Evolutionary conservation across 2,888 invertebrate species (phyloP).

Genomic region (Steromphala cineraria): DNA sequence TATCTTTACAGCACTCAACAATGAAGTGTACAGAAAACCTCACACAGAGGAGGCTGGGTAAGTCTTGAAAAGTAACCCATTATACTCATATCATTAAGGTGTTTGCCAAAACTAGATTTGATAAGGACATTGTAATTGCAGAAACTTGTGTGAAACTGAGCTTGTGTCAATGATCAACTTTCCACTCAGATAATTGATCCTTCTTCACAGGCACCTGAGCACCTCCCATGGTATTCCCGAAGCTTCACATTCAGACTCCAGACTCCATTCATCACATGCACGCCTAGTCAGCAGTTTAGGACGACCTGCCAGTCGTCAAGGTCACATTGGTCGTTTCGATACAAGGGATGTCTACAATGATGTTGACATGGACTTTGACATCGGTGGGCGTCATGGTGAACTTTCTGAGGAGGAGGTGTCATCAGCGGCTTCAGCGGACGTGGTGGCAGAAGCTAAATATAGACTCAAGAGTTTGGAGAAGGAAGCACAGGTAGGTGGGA

Average conservation of each 20-base stretch:
- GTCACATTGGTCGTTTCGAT: conserved; percentile 29
- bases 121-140: no score
- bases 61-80: conserved; percentile 18
- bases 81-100: no score
- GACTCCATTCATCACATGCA: neutral
- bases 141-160: no score
- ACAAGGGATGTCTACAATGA: conserved; percentile 53
- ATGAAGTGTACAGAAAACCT: conserved; percentile 71
- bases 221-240: neutral
- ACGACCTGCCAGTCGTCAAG: neutral
- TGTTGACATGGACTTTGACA: conserved; percentile 53
- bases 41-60: conserved; percentile 51
- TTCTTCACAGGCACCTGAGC: neutral
- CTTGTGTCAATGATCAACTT: no score
- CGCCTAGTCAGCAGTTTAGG: neutral
- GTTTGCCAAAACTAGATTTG: no score
- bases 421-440: conserved; percentile 62
- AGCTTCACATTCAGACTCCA: neutral
- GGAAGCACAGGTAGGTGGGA: conserved; percentile 65
- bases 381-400: conserved; percentile 45
- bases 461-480: conserved; percentile 68
- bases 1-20: conserved; percentile 64
- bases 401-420: conserved; percentile 59
- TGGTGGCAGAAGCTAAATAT: conserved; percentile 69
- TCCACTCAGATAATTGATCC: no score